These are phyloP conservation scores for Drosophila acutilabella DNA, from an alignment of 2,888 invertebrate genomes.

Conservation along the genomic window DNA sequence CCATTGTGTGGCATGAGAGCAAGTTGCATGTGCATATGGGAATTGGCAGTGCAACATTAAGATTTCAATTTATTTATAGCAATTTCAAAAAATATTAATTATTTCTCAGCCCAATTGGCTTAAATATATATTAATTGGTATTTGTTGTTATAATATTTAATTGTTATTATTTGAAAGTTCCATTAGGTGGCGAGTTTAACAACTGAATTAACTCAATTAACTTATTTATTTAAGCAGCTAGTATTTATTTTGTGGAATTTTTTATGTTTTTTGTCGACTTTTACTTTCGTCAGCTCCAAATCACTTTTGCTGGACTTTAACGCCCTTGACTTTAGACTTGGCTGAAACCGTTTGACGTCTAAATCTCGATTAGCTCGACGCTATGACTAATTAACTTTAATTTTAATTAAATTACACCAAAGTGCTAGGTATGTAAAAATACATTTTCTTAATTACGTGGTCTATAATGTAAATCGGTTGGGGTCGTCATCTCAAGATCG, in stretches of 20 bases:
- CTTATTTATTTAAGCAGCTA: conserved; percentile 16
- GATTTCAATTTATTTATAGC: conserved; percentile 54
- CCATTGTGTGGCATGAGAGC: conserved; percentile 63
- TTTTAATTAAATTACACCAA: conserved; percentile 26
- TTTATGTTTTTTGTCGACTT: conserved; percentile 44
- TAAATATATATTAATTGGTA: conserved; percentile 13
- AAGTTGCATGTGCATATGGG: conserved; percentile 33
- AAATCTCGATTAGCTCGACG: conserved; percentile 1
- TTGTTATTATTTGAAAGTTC: conserved; percentile 57
- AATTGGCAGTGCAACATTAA: conserved; percentile 38
- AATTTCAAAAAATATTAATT: conserved; percentile 40
- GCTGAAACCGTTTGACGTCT: conserved; percentile 3
- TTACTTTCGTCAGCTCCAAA: conserved; percentile 56
- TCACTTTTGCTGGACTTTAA: conserved; percentile 10
- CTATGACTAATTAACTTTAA: conserved; percentile 53
- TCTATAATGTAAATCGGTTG: conserved; percentile 15
- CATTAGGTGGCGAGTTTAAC: conserved; percentile 48
- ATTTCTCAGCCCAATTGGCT: conserved; percentile 34
- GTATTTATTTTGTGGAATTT: conserved; percentile 27
- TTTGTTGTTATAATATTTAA: conserved; percentile 11
- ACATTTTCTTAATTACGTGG: conserved; percentile 1
- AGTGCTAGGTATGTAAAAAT: conserved; percentile 10
- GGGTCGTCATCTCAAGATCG: conserved; percentile 39
- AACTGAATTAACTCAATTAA: conserved; percentile 63
- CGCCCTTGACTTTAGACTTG: conserved; percentile 55